Percentiles rank a stretch among this genome's conserved stretches.
phyloP scores from a whole-genome alignment of 2,113 vertebrate genomes.

The Notarius lentiginosus region DNA sequence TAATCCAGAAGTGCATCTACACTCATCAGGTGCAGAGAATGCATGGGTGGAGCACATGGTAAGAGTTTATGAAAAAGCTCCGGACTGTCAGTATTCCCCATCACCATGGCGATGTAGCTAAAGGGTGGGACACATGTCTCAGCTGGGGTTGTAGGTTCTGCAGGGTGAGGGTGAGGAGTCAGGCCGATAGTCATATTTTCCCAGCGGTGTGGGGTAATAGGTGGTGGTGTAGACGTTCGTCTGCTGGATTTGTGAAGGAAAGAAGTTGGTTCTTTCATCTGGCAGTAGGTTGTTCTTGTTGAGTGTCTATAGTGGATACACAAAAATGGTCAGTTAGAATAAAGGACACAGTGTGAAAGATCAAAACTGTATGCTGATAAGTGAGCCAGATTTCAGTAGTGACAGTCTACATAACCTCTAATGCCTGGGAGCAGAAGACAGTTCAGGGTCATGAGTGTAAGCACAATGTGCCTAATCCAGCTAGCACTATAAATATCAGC shows the following conservation, averaged over 20 bases:
- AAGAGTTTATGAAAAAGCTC: conserved; percentile 20
- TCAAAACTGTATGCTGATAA: conserved; percentile 12
- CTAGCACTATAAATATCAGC: conserved; percentile 45
- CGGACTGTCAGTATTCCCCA: conserved; percentile 26
- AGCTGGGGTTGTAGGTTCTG: conserved; percentile 95
- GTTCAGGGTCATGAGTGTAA: conserved; percentile 26
- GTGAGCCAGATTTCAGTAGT: conserved; percentile 7
- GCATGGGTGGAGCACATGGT: conserved; percentile 28
- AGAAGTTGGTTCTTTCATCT: conserved; percentile 93
- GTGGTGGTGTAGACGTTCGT: conserved; percentile 98
- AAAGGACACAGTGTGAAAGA: neutral
- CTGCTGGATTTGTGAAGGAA: conserved; percentile 85
- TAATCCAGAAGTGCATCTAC: conserved; percentile 51
- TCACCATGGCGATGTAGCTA: conserved; percentile 38
- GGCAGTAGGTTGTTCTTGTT: conserved; percentile 98
- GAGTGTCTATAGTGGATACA: conserved; percentile 80
- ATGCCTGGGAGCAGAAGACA: conserved; percentile 14
- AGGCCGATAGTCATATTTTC: conserved; percentile 92
- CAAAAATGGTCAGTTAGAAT: conserved; percentile 29
- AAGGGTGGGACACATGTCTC: conserved; percentile 64
- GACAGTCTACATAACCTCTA: neutral
- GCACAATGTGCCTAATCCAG: conserved; percentile 15
- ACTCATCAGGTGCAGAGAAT: conserved; percentile 39
- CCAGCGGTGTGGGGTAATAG: conserved; percentile 91
- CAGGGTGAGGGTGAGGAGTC: conserved; percentile 93